A percentile compares a stretch with the other conserved stretches of the same genome.
Evolutionary conservation across 2,113 vertebrate genomes (phyloP).

Genomic region (Galeopterus variegatus): DNA sequence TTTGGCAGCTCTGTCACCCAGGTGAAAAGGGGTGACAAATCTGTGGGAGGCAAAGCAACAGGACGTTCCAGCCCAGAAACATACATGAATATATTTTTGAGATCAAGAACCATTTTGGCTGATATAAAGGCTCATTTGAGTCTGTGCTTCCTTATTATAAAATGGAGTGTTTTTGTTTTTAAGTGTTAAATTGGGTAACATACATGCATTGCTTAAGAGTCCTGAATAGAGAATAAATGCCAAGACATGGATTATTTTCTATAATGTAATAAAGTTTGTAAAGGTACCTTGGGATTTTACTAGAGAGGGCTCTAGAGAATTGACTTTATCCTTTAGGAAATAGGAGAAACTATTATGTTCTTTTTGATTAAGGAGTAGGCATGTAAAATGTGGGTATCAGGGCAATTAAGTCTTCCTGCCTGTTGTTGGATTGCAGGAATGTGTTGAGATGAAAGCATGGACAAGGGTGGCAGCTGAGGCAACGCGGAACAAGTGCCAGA

Average conservation of each 20-base stretch:
- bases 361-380: background rate
- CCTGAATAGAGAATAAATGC: background rate
- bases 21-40: no score
- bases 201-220: background rate
- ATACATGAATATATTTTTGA: background rate
- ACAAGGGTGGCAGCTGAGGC: background rate
- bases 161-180: background rate
- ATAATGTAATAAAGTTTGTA: background rate
- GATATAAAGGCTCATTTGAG: background rate
- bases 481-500: background rate
- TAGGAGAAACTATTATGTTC: background rate
- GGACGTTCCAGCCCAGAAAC: background rate
- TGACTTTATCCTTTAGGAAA: background rate
- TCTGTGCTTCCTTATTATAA: background rate
- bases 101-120: background rate
- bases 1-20: no score
- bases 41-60: background rate
- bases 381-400: background rate
- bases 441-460: background rate
- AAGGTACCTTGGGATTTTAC: conserved; percentile 17
- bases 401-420: background rate
- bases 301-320: background rate
- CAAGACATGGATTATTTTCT: background rate
- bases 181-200: background rate
- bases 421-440: background rate